Evolutionary conservation across 2,888 invertebrate species (phyloP), one percentile per base, ranked within the genome.

Genomic region (Leptopilina myrica): DNA sequence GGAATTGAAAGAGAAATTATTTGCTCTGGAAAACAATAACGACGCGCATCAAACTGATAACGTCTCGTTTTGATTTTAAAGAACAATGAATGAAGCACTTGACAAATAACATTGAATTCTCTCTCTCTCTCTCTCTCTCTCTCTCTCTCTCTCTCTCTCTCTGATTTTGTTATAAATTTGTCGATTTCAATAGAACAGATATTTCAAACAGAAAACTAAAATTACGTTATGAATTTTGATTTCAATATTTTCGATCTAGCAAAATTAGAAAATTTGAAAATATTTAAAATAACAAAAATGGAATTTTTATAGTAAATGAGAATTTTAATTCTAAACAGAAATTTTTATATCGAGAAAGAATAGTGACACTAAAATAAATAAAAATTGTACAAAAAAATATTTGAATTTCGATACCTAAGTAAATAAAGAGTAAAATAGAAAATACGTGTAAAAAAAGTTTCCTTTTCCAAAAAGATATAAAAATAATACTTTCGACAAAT

Each of bases 11-110:
- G 33, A 26, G 53, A 53, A 69, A 69, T 26, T 69, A 53, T 53
- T 69, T 6, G 12, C 69, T 69, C 20, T 20, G n/a, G 33, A 69
- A 69, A 69, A 69, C 69, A 69, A 69, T 69, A 9, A 69, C 69
- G 69, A 69, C n/a, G 53, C n/a, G 53, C 53, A 69, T 69, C 49
- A 69, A 12, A 26, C 67, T 67, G 67, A 67, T 67, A 67, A 11
- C 46, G 67, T 43, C 49, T 62, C 26, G 53, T 14, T 43, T 69
- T 49, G 14, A 53, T 49, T 69, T 69, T 69, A 26, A 69, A 69
- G 49, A 69, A 69, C 69, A 69, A 69, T 69, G 69, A 69, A 69
- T 69, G 69, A n/a, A 69, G 33, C 69, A 53, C 53, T 53, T 53
- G 49, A 26, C 49, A 12, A 46, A 69, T 53, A 69, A 69, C 53